A percentile compares a stretch with the other conserved stretches of the same genome.
Conservation (phyloP, 2,888 invertebrate species). For the Trissolcus brochymenae region DNA sequence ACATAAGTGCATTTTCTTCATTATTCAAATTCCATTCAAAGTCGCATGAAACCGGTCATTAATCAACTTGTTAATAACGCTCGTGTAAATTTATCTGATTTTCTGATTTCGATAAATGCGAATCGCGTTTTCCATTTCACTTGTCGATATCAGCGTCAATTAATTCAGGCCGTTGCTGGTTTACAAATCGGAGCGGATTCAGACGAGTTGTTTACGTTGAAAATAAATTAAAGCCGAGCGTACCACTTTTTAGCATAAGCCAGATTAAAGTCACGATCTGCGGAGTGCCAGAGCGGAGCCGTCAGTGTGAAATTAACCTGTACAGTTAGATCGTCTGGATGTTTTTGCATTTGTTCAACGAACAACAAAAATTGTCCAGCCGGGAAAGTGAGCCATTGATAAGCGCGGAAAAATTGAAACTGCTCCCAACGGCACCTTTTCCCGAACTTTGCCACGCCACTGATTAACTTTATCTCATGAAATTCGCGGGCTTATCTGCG, state of each 20-base stretch:
- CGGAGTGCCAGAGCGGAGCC: conserved; percentile 10
- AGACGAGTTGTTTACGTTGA: conserved; percentile 43
- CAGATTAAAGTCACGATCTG: conserved; percentile 40
- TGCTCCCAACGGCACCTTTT: conserved; percentile 29
- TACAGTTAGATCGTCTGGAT: background rate
- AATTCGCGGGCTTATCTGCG: conserved; percentile 39
- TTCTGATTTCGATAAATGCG: background rate
- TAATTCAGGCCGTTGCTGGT: too few species aligned
- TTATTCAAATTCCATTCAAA: too few species aligned
- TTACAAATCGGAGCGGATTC: conserved; percentile 10
- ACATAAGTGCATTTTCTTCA: too few species aligned
- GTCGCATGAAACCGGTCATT: too few species aligned
- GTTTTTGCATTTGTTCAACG: background rate
- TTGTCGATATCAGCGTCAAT: background rate
- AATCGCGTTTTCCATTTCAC: conserved; percentile 19
- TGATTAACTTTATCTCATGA: conserved; percentile 43
- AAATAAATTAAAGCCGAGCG: conserved; percentile 47
- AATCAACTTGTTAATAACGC: too few species aligned
- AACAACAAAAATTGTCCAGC: background rate
- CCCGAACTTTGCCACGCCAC: conserved; percentile 28
- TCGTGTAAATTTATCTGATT: too few species aligned
- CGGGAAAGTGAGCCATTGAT: too few species aligned
- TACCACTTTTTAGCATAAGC: conserved; percentile 38
- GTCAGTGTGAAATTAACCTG: conserved; percentile 25
- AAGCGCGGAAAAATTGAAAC: conserved; percentile 21